Conservation (phyloP, 2,888 invertebrate genomes). For the Campoplex capitator region DNA sequence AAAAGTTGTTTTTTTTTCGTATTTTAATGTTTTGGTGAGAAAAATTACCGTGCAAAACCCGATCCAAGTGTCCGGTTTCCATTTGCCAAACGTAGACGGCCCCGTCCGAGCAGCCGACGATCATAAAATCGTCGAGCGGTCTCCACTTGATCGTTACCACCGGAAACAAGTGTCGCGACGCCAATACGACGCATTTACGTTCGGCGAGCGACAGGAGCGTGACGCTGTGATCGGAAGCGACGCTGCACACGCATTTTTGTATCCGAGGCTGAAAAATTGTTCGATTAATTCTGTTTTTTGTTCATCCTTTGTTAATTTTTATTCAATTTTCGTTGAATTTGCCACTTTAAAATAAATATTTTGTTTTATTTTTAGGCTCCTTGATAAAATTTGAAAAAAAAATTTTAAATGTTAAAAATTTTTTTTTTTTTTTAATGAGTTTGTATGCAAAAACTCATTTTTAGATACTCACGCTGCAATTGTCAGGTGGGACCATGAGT, state of each 20-base stretch:
- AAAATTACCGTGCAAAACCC: constrained; percentile 93
- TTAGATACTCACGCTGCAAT: constrained; percentile 90
- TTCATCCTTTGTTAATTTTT: too few relatives aligned
- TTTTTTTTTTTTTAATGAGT: too few relatives aligned
- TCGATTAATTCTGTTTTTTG: background rate
- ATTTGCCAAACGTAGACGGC: constrained; percentile 99
- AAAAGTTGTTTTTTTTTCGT: background rate
- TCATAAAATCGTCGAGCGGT: constrained; percentile 98
- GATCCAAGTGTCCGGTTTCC: constrained; percentile 99
- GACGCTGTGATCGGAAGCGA: constrained; percentile 99
- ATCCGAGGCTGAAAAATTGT: constrained; percentile 90
- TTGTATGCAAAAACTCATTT: background rate
- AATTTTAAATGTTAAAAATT: too few relatives aligned
- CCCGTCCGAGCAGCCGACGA: constrained; percentile 98
- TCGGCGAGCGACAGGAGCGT: constrained; percentile 96
- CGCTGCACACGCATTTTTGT: constrained; percentile 97
- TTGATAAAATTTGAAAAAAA: too few relatives aligned
- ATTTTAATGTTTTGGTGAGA: background rate
- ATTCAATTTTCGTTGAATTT: too few relatives aligned
- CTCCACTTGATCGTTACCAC: constrained; percentile 98
- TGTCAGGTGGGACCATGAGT: constrained; percentile 96
- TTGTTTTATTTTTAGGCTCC: too few relatives aligned
- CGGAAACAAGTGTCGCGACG: constrained; percentile 97
- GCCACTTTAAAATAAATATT: too few relatives aligned
- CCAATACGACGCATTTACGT: constrained; percentile 97